Evolutionary conservation across 1,140 invertebrate species (phyloP).

Genomic region (Magallana gigas): DNA sequence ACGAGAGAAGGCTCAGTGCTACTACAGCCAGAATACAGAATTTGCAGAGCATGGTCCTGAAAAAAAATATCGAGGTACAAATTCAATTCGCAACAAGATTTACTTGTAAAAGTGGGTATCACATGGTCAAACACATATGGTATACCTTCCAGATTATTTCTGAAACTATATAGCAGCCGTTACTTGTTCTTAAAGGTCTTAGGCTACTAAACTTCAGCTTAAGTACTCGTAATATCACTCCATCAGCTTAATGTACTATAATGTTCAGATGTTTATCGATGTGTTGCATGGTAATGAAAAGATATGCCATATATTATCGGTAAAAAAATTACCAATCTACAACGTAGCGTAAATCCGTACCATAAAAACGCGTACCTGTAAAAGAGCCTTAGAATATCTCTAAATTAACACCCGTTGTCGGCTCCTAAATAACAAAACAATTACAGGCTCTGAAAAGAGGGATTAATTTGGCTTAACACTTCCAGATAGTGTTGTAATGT

Average conservation of each 20-base stretch:
- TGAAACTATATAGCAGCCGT: too few species aligned
- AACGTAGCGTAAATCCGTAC: not conserved
- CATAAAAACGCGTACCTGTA: slow-evolving; percentile 11
- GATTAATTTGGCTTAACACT: not conserved
- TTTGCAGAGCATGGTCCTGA: slow-evolving; percentile 3
- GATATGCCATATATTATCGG: slow-evolving; percentile 5
- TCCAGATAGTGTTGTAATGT: slow-evolving; percentile 1
- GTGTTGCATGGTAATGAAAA: not conserved
- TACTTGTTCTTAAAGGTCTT: too few species aligned
- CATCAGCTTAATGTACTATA: too few species aligned
- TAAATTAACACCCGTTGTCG: not conserved
- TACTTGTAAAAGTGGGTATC: too few species aligned
- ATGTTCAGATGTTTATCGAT: not conserved
- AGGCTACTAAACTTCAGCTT: too few species aligned
- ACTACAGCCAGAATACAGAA: not conserved
- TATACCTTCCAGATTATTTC: too few species aligned
- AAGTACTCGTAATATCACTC: too few species aligned
- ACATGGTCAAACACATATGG: too few species aligned
- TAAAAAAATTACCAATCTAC: slow-evolving; percentile 11
- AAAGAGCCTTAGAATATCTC: slow-evolving; percentile 23
- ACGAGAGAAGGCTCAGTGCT: not conserved
- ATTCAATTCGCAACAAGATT: too few species aligned
- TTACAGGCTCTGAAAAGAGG: not conserved
- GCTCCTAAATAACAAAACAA: not conserved
- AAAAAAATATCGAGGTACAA: too few species aligned